Conservation (phyloP, 1,140 invertebrate species). For the Drosophila kepulauana region DNA sequence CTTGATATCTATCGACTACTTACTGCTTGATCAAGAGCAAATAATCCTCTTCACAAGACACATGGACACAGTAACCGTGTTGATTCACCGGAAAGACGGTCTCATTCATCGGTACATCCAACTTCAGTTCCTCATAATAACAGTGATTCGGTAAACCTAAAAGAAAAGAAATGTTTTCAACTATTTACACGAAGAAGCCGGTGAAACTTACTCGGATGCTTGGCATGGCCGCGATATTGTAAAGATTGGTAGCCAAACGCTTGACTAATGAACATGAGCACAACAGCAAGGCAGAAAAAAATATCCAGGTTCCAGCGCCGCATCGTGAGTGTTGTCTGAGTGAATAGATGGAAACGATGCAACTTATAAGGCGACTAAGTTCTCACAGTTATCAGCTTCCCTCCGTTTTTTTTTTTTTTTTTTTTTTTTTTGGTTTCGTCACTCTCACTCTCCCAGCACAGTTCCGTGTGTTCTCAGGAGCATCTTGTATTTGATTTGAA, state of each 20-base stretch:
- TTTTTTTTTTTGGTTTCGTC: too few relatives aligned
- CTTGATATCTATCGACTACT: slow-evolving; percentile 22
- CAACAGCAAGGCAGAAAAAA: background rate
- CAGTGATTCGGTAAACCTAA: slow-evolving; percentile 51
- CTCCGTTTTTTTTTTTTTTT: slow-evolving; percentile 1
- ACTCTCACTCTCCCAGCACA: background rate
- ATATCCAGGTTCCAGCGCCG: background rate
- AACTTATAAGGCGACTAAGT: slow-evolving; percentile 18
- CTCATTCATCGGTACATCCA: slow-evolving; percentile 56
- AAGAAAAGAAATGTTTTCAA: background rate
- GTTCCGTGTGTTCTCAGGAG: slow-evolving; percentile 1
- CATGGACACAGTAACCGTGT: slow-evolving; percentile 48
- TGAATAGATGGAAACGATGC: background rate
- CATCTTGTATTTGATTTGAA: background rate
- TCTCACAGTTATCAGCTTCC: slow-evolving; percentile 33
- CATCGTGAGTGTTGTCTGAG: slow-evolving; percentile 16
- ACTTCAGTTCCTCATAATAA: slow-evolving; percentile 64
- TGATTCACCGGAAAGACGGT: slow-evolving; percentile 45
- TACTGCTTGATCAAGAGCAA: slow-evolving; percentile 69
- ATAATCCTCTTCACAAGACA: slow-evolving; percentile 68
- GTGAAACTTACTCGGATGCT: slow-evolving; percentile 49
- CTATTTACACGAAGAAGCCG: background rate
- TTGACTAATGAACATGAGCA: background rate
- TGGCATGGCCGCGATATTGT: slow-evolving; percentile 63
- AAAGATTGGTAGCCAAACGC: slow-evolving; percentile 38